phyloP scores from a whole-genome alignment of 2,888 invertebrate genomes.

The Campopleginae sp. region DNA sequence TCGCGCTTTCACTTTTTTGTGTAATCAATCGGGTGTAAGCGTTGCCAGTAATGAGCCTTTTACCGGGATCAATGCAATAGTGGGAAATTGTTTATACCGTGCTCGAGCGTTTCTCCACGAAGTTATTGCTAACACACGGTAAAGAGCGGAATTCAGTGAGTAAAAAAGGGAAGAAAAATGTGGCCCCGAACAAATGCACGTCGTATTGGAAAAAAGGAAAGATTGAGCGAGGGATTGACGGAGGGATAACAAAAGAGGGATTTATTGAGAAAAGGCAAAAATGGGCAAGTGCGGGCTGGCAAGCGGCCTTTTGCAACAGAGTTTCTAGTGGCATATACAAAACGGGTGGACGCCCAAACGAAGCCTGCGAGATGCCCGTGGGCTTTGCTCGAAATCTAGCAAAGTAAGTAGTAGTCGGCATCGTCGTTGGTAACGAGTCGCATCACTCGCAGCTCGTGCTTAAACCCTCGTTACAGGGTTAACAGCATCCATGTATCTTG shows the following conservation, averaged over 20 bases:
- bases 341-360: not conserved
- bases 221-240: constrained; percentile 1
- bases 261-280: not conserved
- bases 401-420: constrained; percentile 68
- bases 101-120: not conserved
- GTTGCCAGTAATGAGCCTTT: not conserved
- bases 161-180: not conserved
- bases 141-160: not conserved
- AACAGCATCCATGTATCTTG: constrained; percentile 79
- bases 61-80: not conserved
- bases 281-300: not conserved
- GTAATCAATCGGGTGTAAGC: no score
- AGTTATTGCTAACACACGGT: not conserved
- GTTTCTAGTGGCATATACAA: not conserved
- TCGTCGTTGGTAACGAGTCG: constrained; percentile 76
- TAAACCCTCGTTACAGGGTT: constrained; percentile 80
- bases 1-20: no score
- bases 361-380: not conserved
- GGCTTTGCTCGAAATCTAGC: constrained; percentile 25
- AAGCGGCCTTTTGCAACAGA: not conserved
- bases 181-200: not conserved
- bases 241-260: not conserved
- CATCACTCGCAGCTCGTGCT: constrained; percentile 78
- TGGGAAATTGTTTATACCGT: not conserved
- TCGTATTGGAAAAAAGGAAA: not conserved